Conservation (phyloP, 2,113 vertebrate genomes). For the Brachypteracias leptosomus region DNA sequence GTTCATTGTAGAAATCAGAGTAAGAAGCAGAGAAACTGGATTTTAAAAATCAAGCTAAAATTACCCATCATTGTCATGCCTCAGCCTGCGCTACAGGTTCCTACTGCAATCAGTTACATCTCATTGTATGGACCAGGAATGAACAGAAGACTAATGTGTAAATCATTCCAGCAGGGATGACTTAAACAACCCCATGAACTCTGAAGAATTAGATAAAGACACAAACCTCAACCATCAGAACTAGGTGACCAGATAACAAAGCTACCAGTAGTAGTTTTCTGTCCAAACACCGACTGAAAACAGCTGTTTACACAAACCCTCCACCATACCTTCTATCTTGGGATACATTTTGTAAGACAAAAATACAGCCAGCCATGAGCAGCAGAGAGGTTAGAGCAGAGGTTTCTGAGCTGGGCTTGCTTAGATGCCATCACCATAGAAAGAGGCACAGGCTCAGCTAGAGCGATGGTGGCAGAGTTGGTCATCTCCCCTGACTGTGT, state of each 20-base stretch:
- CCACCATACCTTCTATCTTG: background rate
- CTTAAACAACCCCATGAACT: background rate
- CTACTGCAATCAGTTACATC: background rate
- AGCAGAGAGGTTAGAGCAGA: background rate
- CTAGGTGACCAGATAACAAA: background rate
- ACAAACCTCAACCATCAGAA: background rate
- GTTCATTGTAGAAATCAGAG: background rate
- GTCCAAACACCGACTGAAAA: background rate
- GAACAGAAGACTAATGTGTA: background rate
- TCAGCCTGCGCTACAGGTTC: background rate
- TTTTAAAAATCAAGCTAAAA: background rate
- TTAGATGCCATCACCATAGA: background rate
- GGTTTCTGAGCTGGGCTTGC: background rate
- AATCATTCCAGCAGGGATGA: background rate
- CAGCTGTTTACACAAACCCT: background rate
- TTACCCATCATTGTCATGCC: background rate
- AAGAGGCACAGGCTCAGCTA: background rate
- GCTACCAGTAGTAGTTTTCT: background rate
- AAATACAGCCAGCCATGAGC: background rate
- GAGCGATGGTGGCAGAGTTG: background rate
- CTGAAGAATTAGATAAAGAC: background rate
- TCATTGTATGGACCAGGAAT: background rate
- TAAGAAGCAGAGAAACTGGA: background rate
- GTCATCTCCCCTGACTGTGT: background rate
- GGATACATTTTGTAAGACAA: background rate